phyloP scores from a whole-genome alignment of 2,888 invertebrate genomes.

The Branchinecta sandiegonensis region DNA sequence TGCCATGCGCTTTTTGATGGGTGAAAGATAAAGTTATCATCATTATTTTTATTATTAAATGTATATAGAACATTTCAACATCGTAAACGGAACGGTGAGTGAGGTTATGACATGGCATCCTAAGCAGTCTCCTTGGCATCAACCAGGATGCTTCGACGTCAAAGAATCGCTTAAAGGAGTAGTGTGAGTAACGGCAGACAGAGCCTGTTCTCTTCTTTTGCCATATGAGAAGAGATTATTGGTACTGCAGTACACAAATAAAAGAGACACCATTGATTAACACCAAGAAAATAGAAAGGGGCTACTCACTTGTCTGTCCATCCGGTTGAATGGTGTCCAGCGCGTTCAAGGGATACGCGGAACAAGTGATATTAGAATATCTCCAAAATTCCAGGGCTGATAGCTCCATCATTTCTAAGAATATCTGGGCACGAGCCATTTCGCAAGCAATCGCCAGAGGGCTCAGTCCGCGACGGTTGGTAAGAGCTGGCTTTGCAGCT shows the following conservation, averaged over 20 bases:
- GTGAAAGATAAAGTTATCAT: no score
- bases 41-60: no score
- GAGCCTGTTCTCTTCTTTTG: not conserved
- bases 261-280: no score
- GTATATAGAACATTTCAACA: no score
- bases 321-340: conserved; percentile 87
- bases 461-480: conserved; percentile 76
- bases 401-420: conserved; percentile 93
- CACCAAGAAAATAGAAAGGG: no score
- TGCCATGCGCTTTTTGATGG: no score
- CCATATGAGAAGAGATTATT: conserved; percentile 18
- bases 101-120: no score
- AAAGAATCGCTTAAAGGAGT: no score
- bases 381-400: conserved; percentile 93
- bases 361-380: conserved; percentile 96
- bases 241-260: conserved; percentile 9
- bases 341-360: conserved; percentile 90
- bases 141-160: no score
- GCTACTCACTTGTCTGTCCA: conserved; percentile 73
- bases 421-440: conserved; percentile 87
- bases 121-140: no score
- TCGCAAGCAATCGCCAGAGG: conserved; percentile 92
- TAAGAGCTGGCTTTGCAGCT: conserved; percentile 80
- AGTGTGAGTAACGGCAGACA: no score
- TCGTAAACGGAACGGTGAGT: no score